Conservation (phyloP, 2,113 vertebrate species). For the Oncorhynchus kisutch region DNA sequence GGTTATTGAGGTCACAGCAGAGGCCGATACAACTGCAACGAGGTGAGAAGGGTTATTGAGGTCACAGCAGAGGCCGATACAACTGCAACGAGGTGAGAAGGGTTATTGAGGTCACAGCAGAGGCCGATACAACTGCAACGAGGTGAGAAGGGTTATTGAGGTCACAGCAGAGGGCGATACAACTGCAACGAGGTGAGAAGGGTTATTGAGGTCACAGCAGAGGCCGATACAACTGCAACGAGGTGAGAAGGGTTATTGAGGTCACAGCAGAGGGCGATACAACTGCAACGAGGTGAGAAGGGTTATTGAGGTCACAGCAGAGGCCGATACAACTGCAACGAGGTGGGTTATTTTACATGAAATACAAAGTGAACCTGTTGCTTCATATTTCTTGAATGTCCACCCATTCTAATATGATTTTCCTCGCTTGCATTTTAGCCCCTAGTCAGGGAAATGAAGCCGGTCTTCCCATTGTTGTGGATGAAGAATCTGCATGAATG, state of each 20-base stretch:
- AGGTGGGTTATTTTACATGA: not conserved
- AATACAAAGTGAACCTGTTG: not conserved
- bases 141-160: not conserved
- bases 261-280: conserved; percentile 30
- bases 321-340: conserved; percentile 38
- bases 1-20: conserved; percentile 26
- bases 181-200: conserved; percentile 36
- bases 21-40: conserved; percentile 38
- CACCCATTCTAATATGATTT: not conserved
- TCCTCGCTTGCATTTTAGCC: conserved; percentile 49
- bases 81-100: conserved; percentile 36
- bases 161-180: conserved; percentile 30
- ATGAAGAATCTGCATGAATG: conserved; percentile 14
- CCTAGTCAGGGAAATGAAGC: conserved; percentile 47
- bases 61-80: conserved; percentile 31
- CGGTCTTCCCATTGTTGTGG: not conserved
- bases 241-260: not conserved
- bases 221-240: conserved; percentile 38
- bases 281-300: conserved; percentile 36
- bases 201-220: conserved; percentile 26
- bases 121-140: conserved; percentile 38
- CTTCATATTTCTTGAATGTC: not conserved
- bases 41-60: not conserved
- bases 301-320: conserved; percentile 26
- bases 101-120: conserved; percentile 26